Evolutionary conservation across 2,797 vertebrate species (phyloP).

Genomic region (Tamandua tetradactyla): DNA sequence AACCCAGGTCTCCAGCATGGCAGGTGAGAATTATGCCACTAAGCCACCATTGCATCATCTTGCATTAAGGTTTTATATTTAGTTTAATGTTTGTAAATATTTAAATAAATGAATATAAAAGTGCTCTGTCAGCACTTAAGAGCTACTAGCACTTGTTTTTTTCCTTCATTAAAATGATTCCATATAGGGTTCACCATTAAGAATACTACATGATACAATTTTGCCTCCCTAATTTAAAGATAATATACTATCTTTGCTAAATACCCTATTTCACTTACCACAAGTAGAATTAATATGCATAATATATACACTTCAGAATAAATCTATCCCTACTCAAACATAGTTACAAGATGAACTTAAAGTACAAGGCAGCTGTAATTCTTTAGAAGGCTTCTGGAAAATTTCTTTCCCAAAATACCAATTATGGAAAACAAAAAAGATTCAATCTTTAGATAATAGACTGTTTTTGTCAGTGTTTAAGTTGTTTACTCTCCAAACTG

Average conservation of each 20-base stretch:
- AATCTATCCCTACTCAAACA: background rate
- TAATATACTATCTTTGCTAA: background rate
- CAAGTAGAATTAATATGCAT: background rate
- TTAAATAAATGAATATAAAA: slow-evolving; percentile 39
- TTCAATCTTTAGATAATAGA: background rate
- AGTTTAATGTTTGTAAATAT: background rate
- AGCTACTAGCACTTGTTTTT: background rate
- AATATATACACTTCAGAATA: background rate
- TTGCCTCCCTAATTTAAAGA: background rate
- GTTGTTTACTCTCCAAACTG: too few relatives aligned
- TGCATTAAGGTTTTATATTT: background rate
- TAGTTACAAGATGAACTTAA: background rate
- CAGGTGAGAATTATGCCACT: too few relatives aligned
- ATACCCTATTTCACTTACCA: background rate
- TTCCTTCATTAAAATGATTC: background rate
- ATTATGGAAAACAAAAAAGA: background rate
- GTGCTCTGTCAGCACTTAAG: background rate
- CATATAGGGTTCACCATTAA: background rate
- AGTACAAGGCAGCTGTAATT: background rate
- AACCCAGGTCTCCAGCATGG: too few relatives aligned
- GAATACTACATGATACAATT: background rate
- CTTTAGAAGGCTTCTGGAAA: background rate
- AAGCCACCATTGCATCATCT: too few relatives aligned
- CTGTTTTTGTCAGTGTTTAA: too few relatives aligned
- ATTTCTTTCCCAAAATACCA: background rate